Conservation (phyloP, 2,888 invertebrate species). For the Leptinotarsa peninsularis region DNA sequence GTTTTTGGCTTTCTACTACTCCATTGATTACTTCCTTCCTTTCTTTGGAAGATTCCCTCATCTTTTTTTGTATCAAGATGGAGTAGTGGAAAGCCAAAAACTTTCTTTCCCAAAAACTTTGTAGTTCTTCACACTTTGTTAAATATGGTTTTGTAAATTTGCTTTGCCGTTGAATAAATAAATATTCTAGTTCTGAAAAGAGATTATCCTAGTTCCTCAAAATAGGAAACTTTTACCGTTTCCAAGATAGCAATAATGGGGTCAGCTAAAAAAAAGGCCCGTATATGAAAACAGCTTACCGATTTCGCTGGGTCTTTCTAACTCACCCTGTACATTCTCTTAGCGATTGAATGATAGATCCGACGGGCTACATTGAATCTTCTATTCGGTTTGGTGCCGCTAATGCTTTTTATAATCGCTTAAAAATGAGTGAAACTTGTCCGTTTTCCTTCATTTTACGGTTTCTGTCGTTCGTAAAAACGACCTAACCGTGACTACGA, state of each 20-base stretch:
- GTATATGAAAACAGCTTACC: not conserved
- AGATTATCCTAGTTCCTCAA: not conserved
- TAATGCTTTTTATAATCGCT: constrained; percentile 13
- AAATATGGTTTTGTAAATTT: too few relatives aligned
- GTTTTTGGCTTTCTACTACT: too few relatives aligned
- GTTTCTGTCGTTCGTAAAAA: constrained; percentile 14
- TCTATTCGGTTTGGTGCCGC: not conserved
- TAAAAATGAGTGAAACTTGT: constrained; percentile 21
- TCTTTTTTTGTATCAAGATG: too few relatives aligned
- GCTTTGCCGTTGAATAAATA: too few relatives aligned
- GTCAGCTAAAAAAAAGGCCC: too few relatives aligned
- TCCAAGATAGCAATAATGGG: too few relatives aligned
- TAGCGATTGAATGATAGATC: not conserved
- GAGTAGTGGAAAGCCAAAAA: too few relatives aligned
- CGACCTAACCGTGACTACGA: constrained; percentile 25
- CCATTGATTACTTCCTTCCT: too few relatives aligned
- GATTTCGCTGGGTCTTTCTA: not conserved
- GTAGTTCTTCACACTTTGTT: too few relatives aligned
- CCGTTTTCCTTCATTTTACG: constrained; percentile 17
- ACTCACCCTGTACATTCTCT: not conserved
- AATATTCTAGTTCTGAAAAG: too few relatives aligned
- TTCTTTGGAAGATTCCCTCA: too few relatives aligned
- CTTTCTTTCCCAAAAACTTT: too few relatives aligned
- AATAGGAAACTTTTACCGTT: not conserved
- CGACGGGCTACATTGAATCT: not conserved